These are phyloP conservation scores for Dipus sagitta DNA, from an alignment of 2,797 vertebrate genomes.

Conservation along the genomic window DNA sequence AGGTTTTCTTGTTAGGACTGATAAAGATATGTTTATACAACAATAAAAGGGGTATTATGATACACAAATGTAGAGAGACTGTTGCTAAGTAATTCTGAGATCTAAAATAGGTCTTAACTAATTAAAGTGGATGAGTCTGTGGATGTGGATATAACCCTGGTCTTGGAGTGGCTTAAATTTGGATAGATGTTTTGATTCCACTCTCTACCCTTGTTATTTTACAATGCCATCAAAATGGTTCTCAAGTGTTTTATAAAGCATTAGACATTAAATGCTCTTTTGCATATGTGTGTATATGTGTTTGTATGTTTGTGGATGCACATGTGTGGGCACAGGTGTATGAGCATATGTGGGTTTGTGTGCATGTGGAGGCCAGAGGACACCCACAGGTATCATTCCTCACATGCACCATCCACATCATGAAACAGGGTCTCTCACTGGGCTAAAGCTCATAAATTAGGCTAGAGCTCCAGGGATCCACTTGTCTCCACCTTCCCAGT, in stretches of 20 bases:
- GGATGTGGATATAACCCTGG: not conserved
- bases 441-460: too few species aligned
- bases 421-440: too few species aligned
- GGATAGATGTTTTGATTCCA: not conserved
- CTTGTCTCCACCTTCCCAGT: too few species aligned
- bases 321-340: too few species aligned
- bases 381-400: too few species aligned
- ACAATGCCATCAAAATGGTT: not conserved
- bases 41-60: not conserved
- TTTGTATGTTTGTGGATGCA: too few species aligned
- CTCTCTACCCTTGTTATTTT: not conserved
- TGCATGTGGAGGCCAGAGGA: too few species aligned
- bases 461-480: too few species aligned
- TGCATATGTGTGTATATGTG: too few species aligned
- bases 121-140: not conserved
- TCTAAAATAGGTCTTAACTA: conserved; percentile 28
- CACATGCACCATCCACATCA: too few species aligned
- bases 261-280: not conserved
- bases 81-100: conserved; percentile 17
- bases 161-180: not conserved
- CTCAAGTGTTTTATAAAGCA: conserved; percentile 34
- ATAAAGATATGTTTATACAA: conserved; percentile 43
- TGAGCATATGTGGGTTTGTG: too few species aligned
- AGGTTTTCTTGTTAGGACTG: conserved; percentile 16
- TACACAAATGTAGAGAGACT: conserved; percentile 23